Base-by-base conservation (phyloP, 2,888 invertebrate genomes). In the Phlogophora meticulosa region DNA sequence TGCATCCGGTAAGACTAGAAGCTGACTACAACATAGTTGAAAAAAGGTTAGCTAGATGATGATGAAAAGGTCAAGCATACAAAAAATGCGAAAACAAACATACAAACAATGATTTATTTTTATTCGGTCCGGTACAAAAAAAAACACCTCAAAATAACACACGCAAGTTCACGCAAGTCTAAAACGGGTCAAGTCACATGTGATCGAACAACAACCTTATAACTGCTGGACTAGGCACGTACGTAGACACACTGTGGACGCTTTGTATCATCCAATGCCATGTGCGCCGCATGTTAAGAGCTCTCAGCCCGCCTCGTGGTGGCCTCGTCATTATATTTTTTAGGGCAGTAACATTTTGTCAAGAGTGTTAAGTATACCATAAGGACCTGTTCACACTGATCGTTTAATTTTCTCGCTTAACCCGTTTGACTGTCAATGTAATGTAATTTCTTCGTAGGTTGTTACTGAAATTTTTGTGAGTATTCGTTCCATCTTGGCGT, bases 251-350 rank as follows among this genome's bases (percentile, higher is more conserved):
- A 32, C 65, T 57, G n/a, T 59, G 42, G 40, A 24, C 40, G 66
- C 65, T 38, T 55, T 71, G 56, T 61, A 11, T 67, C 52, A 52
- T 22, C n/a, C 62, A 76, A 77, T 57, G 62, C 52, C 73, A 60
- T 45, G 61, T 55, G 61, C 24, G 59, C 22, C 65, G 58, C 46
- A 40, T 49, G 24, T 60, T 53, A 61, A 60, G 62, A 68, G 55
- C 43, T 61, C 62, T 56, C 53, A 45, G 51, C 51, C 58, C 43
- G 55, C 60, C 71, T 67, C 51, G 49, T 42, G 22, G 36, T 53
- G 76, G 68, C 78, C 78, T 78, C 67, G 78, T 40, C 64, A 65
- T 48, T 78, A 62, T 55, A 49, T 70, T 78, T 78, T 74, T 78
- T 76, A 52, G 71, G 72, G 45, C 76, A 78, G 43, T 72, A 71